These are phyloP conservation scores for Drosophila paranaensis DNA, from an alignment of 2,888 invertebrate species.

Conservation along the genomic window DNA sequence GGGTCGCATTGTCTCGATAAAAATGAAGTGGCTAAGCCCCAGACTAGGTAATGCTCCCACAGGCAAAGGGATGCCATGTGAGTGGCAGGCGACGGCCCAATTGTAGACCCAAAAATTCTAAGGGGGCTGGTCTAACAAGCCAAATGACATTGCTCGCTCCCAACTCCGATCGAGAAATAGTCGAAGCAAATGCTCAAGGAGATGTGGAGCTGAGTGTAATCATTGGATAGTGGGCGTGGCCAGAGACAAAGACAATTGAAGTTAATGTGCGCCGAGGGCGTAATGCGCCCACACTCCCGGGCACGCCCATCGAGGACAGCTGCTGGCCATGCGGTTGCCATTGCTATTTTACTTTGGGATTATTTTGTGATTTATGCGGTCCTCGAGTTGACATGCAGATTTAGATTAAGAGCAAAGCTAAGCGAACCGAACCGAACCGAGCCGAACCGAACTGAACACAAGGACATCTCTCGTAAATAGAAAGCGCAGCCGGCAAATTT, in stretches of 20 bases:
- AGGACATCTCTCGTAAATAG: constrained; percentile 34
- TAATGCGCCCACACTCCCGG: constrained; percentile 47
- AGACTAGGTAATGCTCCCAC: constrained; percentile 40
- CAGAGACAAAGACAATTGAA: constrained; percentile 58
- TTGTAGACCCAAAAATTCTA: constrained; percentile 39
- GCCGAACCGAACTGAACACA: constrained; percentile 13
- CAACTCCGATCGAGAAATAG: constrained; percentile 15
- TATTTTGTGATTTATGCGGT: constrained; percentile 84
- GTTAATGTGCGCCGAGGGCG: constrained; percentile 42
- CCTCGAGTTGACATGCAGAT: constrained; percentile 83
- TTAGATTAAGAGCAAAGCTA: constrained; percentile 77
- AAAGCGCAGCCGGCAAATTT: constrained; percentile 47
- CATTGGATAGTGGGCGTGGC: constrained; percentile 37
- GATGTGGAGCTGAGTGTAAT: constrained; percentile 40
- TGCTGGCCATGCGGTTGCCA: constrained; percentile 52
- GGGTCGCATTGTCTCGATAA: constrained; percentile 62
- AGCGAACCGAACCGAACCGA: constrained; percentile 14
- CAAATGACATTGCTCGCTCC: constrained; percentile 49
- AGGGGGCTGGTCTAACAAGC: constrained; percentile 45
- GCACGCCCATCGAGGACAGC: constrained; percentile 46
- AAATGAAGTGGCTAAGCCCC: constrained; percentile 48
- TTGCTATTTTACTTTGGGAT: constrained; percentile 82
- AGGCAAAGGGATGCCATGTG: constrained; percentile 37
- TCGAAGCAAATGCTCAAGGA: constrained; percentile 37
- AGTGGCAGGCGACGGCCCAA: constrained; percentile 23